Conservation (phyloP, 2,113 vertebrate species). For the Percina caprodes region DNA sequence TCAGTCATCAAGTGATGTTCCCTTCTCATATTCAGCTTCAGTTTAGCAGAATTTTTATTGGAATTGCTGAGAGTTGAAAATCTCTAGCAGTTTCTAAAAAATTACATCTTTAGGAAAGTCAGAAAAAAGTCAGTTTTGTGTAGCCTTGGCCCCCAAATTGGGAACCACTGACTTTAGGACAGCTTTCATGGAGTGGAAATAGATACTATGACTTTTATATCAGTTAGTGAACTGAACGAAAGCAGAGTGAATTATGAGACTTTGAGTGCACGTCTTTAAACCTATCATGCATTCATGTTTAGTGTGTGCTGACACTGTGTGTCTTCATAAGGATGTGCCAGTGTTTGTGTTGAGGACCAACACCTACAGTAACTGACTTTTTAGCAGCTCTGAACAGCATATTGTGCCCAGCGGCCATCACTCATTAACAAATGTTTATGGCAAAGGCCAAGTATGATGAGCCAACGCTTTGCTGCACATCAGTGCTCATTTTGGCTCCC, state of each 20-base stretch:
- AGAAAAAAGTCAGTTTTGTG: background rate
- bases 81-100: background rate
- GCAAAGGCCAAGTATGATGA: conserved; percentile 70
- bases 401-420: conserved; percentile 48
- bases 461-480: conserved; percentile 61
- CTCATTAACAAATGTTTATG: conserved; percentile 59
- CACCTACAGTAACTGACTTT: conserved; percentile 21
- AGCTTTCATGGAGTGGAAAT: background rate
- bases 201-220: conserved; percentile 1
- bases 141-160: background rate
- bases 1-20: too few relatives aligned
- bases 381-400: conserved; percentile 42
- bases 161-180: background rate
- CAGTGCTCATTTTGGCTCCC: conserved; percentile 49
- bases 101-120: too few relatives aligned
- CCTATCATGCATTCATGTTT: conserved; percentile 19
- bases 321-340: conserved; percentile 28
- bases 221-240: background rate
- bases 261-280: background rate
- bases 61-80: too few relatives aligned
- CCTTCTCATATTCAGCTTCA: too few relatives aligned
- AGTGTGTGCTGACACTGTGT: conserved; percentile 27
- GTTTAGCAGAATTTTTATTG: too few relatives aligned
- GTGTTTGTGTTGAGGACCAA: conserved; percentile 35
- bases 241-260: background rate